Percentiles rank a stretch among this genome's conserved stretches.
Evolutionary conservation across 2,888 invertebrate genomes (phyloP).

Genomic region (Listrodromus nycthemerus): DNA sequence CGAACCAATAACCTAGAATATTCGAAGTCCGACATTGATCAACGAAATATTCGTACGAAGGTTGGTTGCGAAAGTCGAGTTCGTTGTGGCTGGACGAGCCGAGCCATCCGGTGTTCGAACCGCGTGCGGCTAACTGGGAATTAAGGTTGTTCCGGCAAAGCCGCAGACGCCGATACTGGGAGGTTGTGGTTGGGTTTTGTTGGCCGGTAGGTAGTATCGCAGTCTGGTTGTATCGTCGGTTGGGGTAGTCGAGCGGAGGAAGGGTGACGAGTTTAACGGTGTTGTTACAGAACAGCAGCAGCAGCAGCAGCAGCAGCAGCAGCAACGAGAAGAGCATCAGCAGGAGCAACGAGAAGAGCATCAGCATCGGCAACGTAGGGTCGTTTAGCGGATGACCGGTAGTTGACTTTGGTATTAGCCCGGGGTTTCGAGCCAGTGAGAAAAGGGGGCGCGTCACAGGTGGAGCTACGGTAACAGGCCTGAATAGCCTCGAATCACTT

Average conservation of each 20-base stretch:
- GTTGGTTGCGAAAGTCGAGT: slow-evolving; percentile 44
- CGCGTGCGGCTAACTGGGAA: slow-evolving; percentile 65
- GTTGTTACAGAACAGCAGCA: slow-evolving; percentile 42
- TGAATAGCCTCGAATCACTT: slow-evolving; percentile 44
- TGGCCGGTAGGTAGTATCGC: slow-evolving; percentile 47
- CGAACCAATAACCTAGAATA: background rate
- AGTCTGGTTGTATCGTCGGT: slow-evolving; percentile 32
- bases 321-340: slow-evolving; percentile 28
- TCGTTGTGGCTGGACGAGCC: slow-evolving; percentile 50
- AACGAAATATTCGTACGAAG: slow-evolving; percentile 5
- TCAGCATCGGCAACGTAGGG: slow-evolving; percentile 28
- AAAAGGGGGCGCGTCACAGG: background rate
- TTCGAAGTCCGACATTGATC: background rate
- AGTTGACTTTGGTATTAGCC: slow-evolving; percentile 51
- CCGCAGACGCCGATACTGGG: slow-evolving; percentile 58
- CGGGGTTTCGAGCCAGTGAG: slow-evolving; percentile 5
- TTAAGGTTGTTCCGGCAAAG: slow-evolving; percentile 63
- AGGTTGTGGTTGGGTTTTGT: slow-evolving; percentile 55
- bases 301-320: slow-evolving; percentile 11
- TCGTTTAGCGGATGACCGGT: slow-evolving; percentile 27
- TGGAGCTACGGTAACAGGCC: slow-evolving; percentile 3
- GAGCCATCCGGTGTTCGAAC: slow-evolving; percentile 14
- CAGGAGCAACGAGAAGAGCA: slow-evolving; percentile 30
- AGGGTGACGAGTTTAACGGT: slow-evolving; percentile 33
- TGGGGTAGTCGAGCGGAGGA: background rate